Conservation (phyloP, 2,113 vertebrate species). For the Syrmaticus mikado region DNA sequence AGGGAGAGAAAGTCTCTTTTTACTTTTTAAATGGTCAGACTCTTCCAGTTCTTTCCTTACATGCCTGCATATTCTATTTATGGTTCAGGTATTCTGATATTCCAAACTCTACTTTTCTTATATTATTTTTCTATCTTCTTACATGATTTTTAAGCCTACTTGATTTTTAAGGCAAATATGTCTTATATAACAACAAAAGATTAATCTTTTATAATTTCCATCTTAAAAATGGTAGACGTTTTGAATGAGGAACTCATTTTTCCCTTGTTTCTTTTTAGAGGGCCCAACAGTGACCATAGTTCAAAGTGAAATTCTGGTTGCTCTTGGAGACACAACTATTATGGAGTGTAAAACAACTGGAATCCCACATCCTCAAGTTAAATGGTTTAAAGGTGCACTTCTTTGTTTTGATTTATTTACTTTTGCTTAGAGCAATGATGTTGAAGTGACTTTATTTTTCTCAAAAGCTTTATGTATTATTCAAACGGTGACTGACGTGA, state of each 20-base stretch:
- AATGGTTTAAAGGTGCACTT: slow-evolving; percentile 94
- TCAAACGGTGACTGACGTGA: not conserved
- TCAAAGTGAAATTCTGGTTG: slow-evolving; percentile 87
- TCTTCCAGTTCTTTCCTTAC: not conserved
- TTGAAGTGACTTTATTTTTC: slow-evolving; percentile 22
- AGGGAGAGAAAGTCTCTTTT: not conserved
- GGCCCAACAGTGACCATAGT: slow-evolving; percentile 83
- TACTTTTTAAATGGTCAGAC: not conserved
- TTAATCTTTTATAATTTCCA: not conserved
- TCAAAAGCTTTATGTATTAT: slow-evolving; percentile 47
- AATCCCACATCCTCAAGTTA: slow-evolving; percentile 87
- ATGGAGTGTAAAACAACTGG: slow-evolving; percentile 92
- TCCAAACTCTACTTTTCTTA: not conserved
- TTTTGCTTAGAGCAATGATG: slow-evolving; percentile 5
- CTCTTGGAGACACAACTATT: slow-evolving; percentile 86
- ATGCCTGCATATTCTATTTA: fast-evolving
- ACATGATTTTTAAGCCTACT: not conserved
- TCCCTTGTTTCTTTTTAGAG: slow-evolving; percentile 76
- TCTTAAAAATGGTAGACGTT: not conserved
- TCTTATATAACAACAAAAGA: not conserved
- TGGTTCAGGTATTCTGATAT: not conserved
- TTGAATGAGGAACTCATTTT: not conserved
- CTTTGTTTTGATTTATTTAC: not conserved
- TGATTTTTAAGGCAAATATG: not conserved
- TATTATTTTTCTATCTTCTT: not conserved